Evolutionary conservation across 2,113 vertebrate genomes (phyloP), one percentile per base, ranked within the genome.

Genomic region (Alosa alosa): DNA sequence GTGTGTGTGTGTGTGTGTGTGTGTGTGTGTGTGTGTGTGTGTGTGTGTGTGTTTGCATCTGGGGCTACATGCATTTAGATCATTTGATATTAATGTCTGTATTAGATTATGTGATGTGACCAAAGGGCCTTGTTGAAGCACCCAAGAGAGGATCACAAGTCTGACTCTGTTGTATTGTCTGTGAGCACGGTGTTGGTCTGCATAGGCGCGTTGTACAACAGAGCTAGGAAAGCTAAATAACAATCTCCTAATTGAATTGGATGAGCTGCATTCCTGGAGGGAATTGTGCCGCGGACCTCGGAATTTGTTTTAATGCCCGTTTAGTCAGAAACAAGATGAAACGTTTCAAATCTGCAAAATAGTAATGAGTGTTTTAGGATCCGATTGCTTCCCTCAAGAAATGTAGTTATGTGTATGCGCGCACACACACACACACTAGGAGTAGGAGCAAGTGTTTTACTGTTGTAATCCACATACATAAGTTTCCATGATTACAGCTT

Each of bases 61-160:
- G 68, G 31, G 72, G 31, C 10, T 41, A 39, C 72, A 78, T 78
- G 72, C 72, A 78, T 78, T 78, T 78, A 78, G 13, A 78, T 78
- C 72, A 78, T 78, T 78, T 41, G 31, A 78, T 78, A 78, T 78
- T 78, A 78, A 78, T 78, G 72, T 39, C 72, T 78, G 72, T 39
- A 78, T 78, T 78, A 78, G 72, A 78, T 78, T 78, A 78, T 78
- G 72, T 78, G 72, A 78, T 78, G 72, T 39, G 25, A 78, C 31
- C 72, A 78, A 78, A 78, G 25, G 72, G 72, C 72, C 72, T 78
- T 78, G 72, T 39, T 78, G 31, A 36, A 78, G 39, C 25, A 15
- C 72, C 13, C 72, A 36, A 39, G 72, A 39, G 72, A 39, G 72
- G 72, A 78, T 78, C 39, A 78, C 36, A 10, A 6, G 25, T 13